Base-by-base conservation (phyloP, 2,113 vertebrate species). In the Nerophis lumbriciformis region DNA sequence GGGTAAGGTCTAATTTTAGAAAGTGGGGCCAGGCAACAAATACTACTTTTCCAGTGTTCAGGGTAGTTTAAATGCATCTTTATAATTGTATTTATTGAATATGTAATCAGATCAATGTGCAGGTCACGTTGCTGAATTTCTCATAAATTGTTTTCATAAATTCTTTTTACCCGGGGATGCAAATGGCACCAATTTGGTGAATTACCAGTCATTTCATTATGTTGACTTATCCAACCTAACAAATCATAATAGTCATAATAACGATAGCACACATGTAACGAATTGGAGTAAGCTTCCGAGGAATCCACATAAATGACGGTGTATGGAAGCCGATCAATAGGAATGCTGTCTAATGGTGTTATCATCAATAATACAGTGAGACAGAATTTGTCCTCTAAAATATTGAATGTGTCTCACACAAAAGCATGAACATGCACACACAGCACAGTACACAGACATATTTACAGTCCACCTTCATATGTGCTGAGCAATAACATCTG, bases 351-450 rank as follows among this genome's bases (percentile, higher is more conserved):
- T 87, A 87, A 87, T 84, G 83, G 74, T 36, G 39, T 63, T 63
- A 74, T 81, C 74, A 85, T 87, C 69, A 86, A 88, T 88, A 87
- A 86, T 85, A 68, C 50, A 87, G 71, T 16, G 57, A 63, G 57
- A 49, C 48, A 39, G 59, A 63, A 53, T 52, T 61, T 53, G 16
- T 64, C 63, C 55, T 69, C 48, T 13, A 52, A 50, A 68, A 62
- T 36, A 58, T 61, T 13, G 55, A 57, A 19, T 21, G 55, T 57
- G 55, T 57, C 16, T 54, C 8, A 3, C 49, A 52, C 11, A 35
- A 6, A 47, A 8, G 63, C 11, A 21, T 47, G 63, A 16, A 60
- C 8, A 56, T 35, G 51, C 53, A 21, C 60, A 48, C 53, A 49
- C 35, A 48, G 7, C 1, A n/a, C 56, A 21, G 38, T 14, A 14